Percentiles rank a stretch among this genome's conserved stretches.
phyloP scores from a whole-genome alignment of 1,140 invertebrate genomes.

The Apis dorsata region DNA sequence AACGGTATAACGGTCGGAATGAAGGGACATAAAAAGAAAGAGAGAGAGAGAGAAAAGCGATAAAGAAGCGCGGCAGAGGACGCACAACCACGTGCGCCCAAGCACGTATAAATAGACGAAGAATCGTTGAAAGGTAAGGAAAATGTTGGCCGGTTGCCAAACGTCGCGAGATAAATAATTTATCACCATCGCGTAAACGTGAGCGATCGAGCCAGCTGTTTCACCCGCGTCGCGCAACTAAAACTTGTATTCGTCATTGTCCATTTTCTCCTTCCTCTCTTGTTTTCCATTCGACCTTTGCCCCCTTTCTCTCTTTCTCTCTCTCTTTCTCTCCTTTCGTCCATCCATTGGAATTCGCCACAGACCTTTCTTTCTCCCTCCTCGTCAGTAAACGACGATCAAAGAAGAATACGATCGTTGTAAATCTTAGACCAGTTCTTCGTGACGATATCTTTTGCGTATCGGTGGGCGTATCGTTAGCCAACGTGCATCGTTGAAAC shows the following conservation, averaged over 20 bases:
- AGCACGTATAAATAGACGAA: slow-evolving; percentile 56
- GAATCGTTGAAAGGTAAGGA: slow-evolving; percentile 49
- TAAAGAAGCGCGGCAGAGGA: neutral
- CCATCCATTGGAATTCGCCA: slow-evolving; percentile 28
- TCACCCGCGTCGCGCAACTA: slow-evolving; percentile 32
- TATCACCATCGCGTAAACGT: slow-evolving; percentile 72
- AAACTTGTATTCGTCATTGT: slow-evolving; percentile 43
- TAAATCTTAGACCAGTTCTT: neutral
- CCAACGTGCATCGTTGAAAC: neutral
- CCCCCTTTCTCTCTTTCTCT: neutral
- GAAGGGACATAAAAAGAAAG: neutral
- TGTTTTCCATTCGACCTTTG: slow-evolving; percentile 27
- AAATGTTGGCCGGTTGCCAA: slow-evolving; percentile 73
- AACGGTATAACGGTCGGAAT: neutral
- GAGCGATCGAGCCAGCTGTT: slow-evolving; percentile 66
- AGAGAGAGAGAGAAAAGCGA: neutral
- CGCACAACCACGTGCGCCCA: neutral
- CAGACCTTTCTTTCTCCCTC: neutral
- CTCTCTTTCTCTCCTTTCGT: neutral
- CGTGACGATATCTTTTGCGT: neutral
- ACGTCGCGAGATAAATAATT: slow-evolving; percentile 74
- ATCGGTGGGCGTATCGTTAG: neutral
- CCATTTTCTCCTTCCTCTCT: slow-evolving; percentile 32
- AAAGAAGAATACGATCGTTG: neutral
- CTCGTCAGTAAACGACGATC: neutral